These are phyloP conservation scores for Panorpa germanica DNA, from an alignment of 2,888 invertebrate species.

Conservation along the genomic window DNA sequence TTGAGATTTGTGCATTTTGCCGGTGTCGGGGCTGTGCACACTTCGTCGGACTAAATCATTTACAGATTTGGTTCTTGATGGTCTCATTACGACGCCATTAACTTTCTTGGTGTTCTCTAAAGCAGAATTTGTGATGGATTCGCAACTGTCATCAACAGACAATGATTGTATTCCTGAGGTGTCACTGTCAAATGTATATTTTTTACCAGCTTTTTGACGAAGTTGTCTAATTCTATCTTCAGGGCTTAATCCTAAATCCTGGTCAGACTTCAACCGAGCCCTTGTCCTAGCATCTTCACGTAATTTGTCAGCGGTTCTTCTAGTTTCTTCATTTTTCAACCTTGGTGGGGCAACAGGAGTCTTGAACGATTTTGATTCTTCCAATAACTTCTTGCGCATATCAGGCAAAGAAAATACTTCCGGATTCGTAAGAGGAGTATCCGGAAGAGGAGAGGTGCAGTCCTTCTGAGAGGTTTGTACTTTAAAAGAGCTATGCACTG, in stretches of 20 bases:
- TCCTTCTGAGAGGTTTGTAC: too few species aligned
- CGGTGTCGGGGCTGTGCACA: slow-evolving; percentile 16
- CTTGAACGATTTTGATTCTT: slow-evolving; percentile 20
- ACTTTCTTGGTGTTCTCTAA: too few species aligned
- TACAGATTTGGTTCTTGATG: too few species aligned
- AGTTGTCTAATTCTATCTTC: slow-evolving; percentile 40
- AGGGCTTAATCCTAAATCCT: slow-evolving; percentile 51
- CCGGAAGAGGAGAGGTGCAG: too few species aligned
- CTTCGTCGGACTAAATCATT: too few species aligned
- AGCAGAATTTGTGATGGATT: too few species aligned
- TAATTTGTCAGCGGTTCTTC: slow-evolving; percentile 31
- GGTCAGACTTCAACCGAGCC: slow-evolving; percentile 48
- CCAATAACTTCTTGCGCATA: slow-evolving; percentile 20
- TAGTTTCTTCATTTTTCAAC: slow-evolving; percentile 25
- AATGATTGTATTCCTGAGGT: neutral
- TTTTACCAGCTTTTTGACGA: slow-evolving; percentile 22
- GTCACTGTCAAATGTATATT: too few species aligned
- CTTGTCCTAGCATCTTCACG: slow-evolving; percentile 42
- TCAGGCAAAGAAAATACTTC: slow-evolving; percentile 26
- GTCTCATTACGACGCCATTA: too few species aligned
- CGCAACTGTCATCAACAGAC: too few species aligned
- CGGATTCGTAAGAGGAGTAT: slow-evolving; percentile 18
- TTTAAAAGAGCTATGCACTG: too few species aligned
- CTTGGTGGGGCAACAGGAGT: slow-evolving; percentile 32
- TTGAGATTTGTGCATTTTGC: too few species aligned